Conservation (phyloP, 2,113 vertebrate species). For the Physeter macrocephalus region DNA sequence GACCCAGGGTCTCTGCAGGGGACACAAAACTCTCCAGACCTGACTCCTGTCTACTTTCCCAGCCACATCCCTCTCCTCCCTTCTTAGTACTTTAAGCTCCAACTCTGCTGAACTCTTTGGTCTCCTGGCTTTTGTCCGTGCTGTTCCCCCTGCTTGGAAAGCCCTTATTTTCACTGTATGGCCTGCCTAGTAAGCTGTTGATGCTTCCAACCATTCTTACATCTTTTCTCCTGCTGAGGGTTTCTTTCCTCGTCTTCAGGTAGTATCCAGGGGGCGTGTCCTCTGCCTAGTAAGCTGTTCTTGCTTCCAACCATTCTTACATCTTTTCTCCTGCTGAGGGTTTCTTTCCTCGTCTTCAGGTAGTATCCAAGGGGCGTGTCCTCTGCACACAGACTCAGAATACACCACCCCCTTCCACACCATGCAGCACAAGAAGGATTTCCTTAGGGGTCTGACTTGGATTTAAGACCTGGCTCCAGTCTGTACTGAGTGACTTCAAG, state of each 20-base stretch:
- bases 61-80: not conserved
- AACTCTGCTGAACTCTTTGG: not conserved
- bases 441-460: not conserved
- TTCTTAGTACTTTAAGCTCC: not conserved
- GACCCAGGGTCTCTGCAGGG: not conserved
- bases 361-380: accelerated
- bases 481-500: not conserved
- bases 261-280: accelerated
- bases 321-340: accelerated
- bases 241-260: not conserved
- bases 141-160: not conserved
- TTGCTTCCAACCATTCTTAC: not conserved
- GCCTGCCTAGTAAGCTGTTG: not conserved
- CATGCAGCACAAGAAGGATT: not conserved
- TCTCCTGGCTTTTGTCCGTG: not conserved
- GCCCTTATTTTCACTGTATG: not conserved
- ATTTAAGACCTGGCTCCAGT: not conserved
- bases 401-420: not conserved
- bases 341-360: not conserved
- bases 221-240: accelerated
- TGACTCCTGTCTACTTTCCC: not conserved
- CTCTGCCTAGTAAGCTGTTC: not conserved
- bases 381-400: not conserved
- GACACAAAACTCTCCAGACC: not conserved
- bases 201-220: not conserved